Evolutionary conservation across 1,140 invertebrate species (phyloP).

Genomic region (Tenebrio molitor): DNA sequence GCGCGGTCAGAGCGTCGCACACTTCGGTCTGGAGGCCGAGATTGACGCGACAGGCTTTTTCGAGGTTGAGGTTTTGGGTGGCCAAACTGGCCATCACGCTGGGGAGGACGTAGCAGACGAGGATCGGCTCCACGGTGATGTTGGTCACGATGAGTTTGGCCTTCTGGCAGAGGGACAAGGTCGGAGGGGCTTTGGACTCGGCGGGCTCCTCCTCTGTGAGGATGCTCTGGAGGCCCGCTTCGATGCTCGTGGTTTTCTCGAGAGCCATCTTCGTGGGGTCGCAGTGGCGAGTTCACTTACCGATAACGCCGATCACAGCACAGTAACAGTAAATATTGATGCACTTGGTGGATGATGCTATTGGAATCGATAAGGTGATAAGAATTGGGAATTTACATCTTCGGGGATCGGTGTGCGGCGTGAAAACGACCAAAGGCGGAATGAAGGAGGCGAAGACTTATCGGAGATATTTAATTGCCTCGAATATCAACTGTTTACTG

Average conservation of each 20-base stretch:
- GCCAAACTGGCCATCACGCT: constrained; percentile 69
- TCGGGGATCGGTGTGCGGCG: too few species aligned
- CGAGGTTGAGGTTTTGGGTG: constrained; percentile 72
- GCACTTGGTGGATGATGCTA: too few species aligned
- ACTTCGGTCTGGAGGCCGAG: constrained; percentile 70
- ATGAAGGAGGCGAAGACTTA: neutral
- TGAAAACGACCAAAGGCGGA: too few species aligned
- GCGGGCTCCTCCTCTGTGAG: neutral
- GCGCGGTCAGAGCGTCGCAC: constrained; percentile 71
- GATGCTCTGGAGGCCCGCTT: constrained; percentile 53
- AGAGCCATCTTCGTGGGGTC: constrained; percentile 50
- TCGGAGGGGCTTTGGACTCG: constrained; percentile 36
- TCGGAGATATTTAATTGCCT: constrained; percentile 18
- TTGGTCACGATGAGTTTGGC: constrained; percentile 58
- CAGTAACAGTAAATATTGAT: neutral
- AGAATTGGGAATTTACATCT: neutral
- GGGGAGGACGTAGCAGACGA: constrained; percentile 70
- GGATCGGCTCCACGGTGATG: constrained; percentile 71
- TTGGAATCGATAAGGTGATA: neutral
- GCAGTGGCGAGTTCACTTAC: constrained; percentile 13
- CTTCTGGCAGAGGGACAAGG: constrained; percentile 51
- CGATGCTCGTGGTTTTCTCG: constrained; percentile 56
- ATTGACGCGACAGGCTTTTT: constrained; percentile 77
- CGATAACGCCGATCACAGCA: constrained; percentile 22
- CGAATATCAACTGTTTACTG: constrained; percentile 25